Conservation (phyloP, 2,888 invertebrate species). For the Luperina testacea region DNA sequence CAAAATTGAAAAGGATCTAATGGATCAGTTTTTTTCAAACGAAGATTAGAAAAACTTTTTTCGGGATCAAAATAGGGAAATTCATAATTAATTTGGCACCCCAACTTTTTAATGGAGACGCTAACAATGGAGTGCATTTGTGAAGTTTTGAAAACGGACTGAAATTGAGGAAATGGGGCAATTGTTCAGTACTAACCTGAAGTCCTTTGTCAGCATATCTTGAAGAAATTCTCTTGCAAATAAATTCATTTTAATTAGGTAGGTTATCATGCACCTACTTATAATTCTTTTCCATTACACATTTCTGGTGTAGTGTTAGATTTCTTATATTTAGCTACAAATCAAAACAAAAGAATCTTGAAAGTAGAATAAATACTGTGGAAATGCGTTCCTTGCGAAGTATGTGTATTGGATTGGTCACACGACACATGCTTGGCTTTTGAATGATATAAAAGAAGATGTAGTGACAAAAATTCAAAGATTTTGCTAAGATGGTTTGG, state of each 20-base stretch:
- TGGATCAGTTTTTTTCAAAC: slow-evolving; percentile 73
- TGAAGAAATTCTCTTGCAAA: not conserved
- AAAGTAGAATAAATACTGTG: not conserved
- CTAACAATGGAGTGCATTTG: slow-evolving; percentile 57
- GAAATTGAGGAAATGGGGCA: slow-evolving; percentile 38
- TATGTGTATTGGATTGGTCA: no score
- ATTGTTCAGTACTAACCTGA: slow-evolving; percentile 24
- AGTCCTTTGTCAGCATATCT: not conserved
- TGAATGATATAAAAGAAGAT: no score
- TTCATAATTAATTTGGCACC: slow-evolving; percentile 74
- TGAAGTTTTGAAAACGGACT: slow-evolving; percentile 37
- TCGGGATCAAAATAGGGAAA: slow-evolving; percentile 68
- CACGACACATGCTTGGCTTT: no score
- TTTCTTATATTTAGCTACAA: not conserved
- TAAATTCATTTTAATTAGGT: not conserved
- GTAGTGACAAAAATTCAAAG: no score
- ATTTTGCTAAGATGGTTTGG: no score
- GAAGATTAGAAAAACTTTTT: slow-evolving; percentile 71
- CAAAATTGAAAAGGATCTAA: slow-evolving; percentile 74
- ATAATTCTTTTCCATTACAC: no score
- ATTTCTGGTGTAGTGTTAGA: not conserved
- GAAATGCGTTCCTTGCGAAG: not conserved
- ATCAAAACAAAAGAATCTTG: not conserved
- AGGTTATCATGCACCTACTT: not conserved
- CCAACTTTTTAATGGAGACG: slow-evolving; percentile 59